Evolutionary conservation across 2,888 invertebrate species (phyloP).

Genomic region (Dendrolimus pini): DNA sequence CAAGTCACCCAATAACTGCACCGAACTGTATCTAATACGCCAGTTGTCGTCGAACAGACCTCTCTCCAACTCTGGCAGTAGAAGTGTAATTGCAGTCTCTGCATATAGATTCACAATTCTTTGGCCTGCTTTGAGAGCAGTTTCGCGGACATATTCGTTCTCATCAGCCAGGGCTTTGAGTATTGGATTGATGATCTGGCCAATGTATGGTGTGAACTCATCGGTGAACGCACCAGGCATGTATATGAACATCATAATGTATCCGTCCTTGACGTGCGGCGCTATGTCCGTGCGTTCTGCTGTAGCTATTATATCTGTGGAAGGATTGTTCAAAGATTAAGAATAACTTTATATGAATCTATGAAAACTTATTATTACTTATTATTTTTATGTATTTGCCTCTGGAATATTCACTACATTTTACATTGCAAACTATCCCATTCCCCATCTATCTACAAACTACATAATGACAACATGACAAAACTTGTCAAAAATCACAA

Average conservation of each 20-base stretch:
- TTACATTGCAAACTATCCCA: too few species aligned
- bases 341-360: too few species aligned
- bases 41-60: conserved; percentile 99
- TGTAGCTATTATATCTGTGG: conserved; percentile 90
- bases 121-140: conserved; percentile 97
- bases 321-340: background rate
- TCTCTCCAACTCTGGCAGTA: conserved; percentile 94
- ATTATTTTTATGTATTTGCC: too few species aligned
- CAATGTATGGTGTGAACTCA: conserved; percentile 96
- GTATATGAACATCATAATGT: conserved; percentile 99
- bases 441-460: too few species aligned
- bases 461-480: too few species aligned
- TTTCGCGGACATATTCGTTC: conserved; percentile 98
- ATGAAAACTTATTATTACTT: too few species aligned
- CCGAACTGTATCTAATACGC: conserved; percentile 96
- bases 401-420: too few species aligned
- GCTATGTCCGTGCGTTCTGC: conserved; percentile 95
- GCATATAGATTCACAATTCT: conserved; percentile 97
- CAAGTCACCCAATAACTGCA: conserved; percentile 94
- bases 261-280: conserved; percentile 98
- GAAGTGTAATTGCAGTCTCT: conserved; percentile 93
- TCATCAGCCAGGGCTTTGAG: conserved; percentile 98
- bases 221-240: conserved; percentile 98
- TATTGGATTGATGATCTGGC: conserved; percentile 97
- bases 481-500: too few species aligned